A percentile compares a stretch with the other conserved stretches of the same genome.
Evolutionary conservation across 92 coral and sea anemone genomes (phyloP).

Genomic region (Umimayanthus kanabou): DNA sequence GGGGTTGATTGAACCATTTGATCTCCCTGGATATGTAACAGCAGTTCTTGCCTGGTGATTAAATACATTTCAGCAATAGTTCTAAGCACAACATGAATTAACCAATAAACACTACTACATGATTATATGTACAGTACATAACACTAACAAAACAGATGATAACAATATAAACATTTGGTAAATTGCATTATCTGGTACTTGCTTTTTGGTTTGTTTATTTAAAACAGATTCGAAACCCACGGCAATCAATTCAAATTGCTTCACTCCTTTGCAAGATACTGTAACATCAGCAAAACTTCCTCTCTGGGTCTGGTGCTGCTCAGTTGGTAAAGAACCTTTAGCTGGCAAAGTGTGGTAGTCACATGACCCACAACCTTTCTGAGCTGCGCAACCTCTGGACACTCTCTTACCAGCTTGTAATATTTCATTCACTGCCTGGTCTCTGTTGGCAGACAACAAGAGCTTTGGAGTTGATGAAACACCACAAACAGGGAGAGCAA

Average conservation of each 20-base stretch:
- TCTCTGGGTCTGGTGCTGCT: neutral
- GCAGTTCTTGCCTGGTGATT: no score
- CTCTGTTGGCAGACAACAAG: neutral
- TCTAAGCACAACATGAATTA: no score
- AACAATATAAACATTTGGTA: neutral
- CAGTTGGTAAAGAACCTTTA: neutral
- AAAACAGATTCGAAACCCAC: neutral
- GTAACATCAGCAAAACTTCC: neutral
- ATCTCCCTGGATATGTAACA: no score
- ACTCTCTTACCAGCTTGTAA: neutral
- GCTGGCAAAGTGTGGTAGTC: neutral
- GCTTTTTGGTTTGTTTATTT: neutral
- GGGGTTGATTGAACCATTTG: no score
- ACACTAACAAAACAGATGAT: neutral
- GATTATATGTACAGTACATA: neutral
- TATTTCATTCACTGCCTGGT: neutral
- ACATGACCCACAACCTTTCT: neutral
- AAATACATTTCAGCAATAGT: no score
- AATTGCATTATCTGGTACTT: neutral
- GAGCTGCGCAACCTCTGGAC: neutral
- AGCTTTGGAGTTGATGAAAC: conserved; percentile 6
- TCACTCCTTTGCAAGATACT: conserved; percentile 10
- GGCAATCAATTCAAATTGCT: conserved; percentile 26
- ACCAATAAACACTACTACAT: no score
- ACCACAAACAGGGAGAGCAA: conserved; percentile 10